Evolutionary conservation across 2,113 vertebrate species (phyloP).

Genomic region (Lamprologus callipterus): DNA sequence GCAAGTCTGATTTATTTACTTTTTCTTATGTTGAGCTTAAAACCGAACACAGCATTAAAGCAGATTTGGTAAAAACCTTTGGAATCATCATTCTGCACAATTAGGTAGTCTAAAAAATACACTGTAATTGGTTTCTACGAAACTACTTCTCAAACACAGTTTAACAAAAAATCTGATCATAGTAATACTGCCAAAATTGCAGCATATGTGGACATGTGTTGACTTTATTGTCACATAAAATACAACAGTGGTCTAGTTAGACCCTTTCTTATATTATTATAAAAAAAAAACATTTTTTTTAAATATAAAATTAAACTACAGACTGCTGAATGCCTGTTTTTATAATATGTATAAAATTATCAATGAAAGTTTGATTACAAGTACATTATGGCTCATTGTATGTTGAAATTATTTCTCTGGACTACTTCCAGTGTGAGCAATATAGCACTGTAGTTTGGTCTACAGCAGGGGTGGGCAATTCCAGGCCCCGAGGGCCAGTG

Average conservation of each 20-base stretch:
- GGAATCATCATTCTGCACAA: neutral
- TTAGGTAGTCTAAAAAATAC: neutral
- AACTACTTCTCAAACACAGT: neutral
- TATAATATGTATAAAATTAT: neutral
- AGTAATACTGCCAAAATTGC: neutral
- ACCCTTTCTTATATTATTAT: neutral
- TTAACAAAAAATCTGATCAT: neutral
- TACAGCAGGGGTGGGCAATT: too few relatives aligned
- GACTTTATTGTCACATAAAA: neutral
- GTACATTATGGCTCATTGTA: neutral
- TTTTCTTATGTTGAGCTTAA: neutral
- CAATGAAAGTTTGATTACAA: neutral
- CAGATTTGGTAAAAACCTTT: neutral
- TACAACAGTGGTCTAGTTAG: neutral
- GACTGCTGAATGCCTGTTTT: neutral
- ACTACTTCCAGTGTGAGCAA: neutral
- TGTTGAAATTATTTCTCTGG: neutral
- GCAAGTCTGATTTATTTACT: neutral
- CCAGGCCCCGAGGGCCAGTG: too few relatives aligned
- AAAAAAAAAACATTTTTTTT: rapidly evolving
- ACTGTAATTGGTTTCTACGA: neutral
- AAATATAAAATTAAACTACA: neutral
- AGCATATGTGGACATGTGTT: neutral
- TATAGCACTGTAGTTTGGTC: neutral
- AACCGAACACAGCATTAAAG: neutral